Evolutionary conservation across 2,797 vertebrate genomes (phyloP).

Genomic region (Pangasius djambal): DNA sequence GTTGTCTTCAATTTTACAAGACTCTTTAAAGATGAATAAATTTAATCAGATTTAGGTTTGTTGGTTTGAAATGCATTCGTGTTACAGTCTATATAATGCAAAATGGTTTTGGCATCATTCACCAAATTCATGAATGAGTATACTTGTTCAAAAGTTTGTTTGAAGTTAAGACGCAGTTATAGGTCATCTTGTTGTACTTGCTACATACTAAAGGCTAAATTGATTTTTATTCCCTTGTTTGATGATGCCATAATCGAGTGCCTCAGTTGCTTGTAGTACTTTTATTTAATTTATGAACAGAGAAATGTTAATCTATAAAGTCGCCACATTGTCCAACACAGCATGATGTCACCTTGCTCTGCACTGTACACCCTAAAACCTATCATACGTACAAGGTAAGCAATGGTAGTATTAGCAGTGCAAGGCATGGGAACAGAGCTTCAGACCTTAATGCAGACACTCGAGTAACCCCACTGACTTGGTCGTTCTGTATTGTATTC

Average conservation of each 20-base stretch:
- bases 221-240: not conserved
- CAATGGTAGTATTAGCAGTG: not conserved
- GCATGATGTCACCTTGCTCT: not conserved
- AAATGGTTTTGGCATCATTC: not conserved
- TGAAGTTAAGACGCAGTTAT: not conserved
- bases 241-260: not conserved
- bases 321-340: not conserved
- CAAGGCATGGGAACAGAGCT: not conserved
- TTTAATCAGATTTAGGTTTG: not conserved
- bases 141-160: not conserved
- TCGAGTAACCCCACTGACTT: not conserved
- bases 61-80: not conserved
- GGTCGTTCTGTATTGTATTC: slow-evolving; percentile 8
- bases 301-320: not conserved
- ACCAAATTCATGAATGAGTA: not conserved
- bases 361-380: not conserved
- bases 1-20: not conserved
- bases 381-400: not conserved
- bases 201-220: not conserved
- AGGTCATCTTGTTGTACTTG: not conserved
- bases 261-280: not conserved
- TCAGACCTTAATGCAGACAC: slow-evolving; percentile 6
- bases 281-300: not conserved
- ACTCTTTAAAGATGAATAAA: not conserved
- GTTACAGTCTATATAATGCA: not conserved